Base-by-base conservation (phyloP, 2,888 invertebrate genomes). In the Orgyia antiqua region DNA sequence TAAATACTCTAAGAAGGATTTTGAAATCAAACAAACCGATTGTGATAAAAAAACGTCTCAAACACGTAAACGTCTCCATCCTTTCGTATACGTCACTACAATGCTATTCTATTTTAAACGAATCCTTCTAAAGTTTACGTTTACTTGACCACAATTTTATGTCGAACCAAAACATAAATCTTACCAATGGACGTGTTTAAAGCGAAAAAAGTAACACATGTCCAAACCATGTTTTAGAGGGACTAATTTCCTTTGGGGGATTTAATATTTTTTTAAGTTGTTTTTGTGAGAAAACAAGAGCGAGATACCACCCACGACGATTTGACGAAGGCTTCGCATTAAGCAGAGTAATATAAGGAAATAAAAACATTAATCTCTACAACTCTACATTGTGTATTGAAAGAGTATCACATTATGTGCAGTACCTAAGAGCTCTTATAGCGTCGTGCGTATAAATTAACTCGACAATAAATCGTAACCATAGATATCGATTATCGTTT, bases 161-260 rank as follows among this genome's bases (percentile, higher is more conserved):
- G 70, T 74, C 61, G 64, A 68, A 68, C 67, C 64, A 59, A 64
- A 58, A 59, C 70, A 80, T 84, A 86, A 86, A 86, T 84, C 82
- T 83, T 74, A 53, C 47, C 51, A 50, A 48, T 68, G 66, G 75
- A 76, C 75, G 66, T 68, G 68, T 78, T 74, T 70, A 75, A 77
- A 79, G 80, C 78, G 82, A 84, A 84, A 84, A 83, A 83, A 78
- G 79, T 80, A 84, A 86, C 86, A 84, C 78, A 75, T 84, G 83
- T 83, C 78, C 68, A 66, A 70, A 53, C 53, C 70, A 62, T 80
- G 83, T 83, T 82, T 77, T 80, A 83, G 79, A 79, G 76, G 71
- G 78, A 76, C 84, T 84, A 86, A 86, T 86, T 86, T 83, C 73
- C 73, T 78, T 77, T 69, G 51, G 65, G n/a, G 70, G 68, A 68